Evolutionary conservation across 2,797 vertebrate species (phyloP).

Genomic region (Orientallactaga sibirica): DNA sequence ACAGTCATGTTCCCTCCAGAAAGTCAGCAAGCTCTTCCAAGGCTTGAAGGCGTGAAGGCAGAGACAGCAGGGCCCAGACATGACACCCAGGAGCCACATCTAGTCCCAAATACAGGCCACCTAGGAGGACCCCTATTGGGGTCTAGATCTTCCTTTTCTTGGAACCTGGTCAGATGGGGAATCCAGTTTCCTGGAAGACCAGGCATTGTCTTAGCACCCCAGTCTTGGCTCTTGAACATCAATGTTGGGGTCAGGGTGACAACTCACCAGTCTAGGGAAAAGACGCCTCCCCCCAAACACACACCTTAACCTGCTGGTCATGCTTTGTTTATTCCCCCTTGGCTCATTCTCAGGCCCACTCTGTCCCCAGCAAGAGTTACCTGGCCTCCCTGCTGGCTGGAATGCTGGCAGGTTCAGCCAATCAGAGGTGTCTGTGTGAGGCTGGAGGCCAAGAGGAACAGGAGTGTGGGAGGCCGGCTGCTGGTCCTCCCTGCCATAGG

Average conservation of each 20-base stretch:
- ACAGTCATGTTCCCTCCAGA: rapidly evolving
- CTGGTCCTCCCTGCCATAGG: too few species aligned
- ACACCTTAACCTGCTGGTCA: too few species aligned
- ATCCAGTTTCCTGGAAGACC: background rate
- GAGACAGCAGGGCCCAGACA: rapidly evolving
- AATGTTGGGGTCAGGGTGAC: background rate
- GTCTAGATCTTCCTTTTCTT: background rate
- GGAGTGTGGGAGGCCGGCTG: rapidly evolving
- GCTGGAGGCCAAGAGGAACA: background rate
- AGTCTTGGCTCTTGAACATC: background rate
- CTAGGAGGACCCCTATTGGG: background rate
- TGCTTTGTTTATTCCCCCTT: rapidly evolving
- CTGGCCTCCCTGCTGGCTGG: background rate
- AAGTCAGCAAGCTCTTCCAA: background rate
- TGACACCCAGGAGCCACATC: background rate
- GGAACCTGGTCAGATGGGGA: background rate
- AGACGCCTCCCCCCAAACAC: too few species aligned
- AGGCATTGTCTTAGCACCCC: rapidly evolving
- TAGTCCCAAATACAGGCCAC: background rate
- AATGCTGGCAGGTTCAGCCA: background rate
- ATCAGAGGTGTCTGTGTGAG: rapidly evolving
- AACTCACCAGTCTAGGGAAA: background rate
- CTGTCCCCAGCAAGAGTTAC: background rate
- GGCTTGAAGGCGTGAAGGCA: background rate
- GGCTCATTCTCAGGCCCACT: background rate